These are phyloP conservation scores for Oceanodroma tethys DNA, from an alignment of 2,113 vertebrate genomes.

Conservation along the genomic window DNA sequence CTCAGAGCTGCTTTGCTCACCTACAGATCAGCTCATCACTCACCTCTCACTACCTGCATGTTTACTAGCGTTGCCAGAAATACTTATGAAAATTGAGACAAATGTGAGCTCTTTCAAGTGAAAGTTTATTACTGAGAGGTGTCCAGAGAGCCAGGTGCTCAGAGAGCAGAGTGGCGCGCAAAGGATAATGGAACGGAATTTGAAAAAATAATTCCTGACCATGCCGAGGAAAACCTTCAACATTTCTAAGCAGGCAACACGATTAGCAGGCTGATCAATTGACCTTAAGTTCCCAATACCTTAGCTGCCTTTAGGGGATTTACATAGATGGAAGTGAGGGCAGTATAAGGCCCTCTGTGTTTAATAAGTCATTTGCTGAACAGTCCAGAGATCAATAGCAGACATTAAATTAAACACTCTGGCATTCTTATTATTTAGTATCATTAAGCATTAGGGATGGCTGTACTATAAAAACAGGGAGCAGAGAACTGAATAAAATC, in stretches of 20 bases:
- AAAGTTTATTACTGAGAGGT: neutral
- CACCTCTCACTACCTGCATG: neutral
- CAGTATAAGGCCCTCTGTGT: neutral
- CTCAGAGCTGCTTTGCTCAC: neutral
- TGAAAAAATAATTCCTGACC: neutral
- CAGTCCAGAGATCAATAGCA: slow-evolving; percentile 34
- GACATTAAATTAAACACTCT: slow-evolving; percentile 53
- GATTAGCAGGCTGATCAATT: neutral
- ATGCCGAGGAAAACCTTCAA: neutral
- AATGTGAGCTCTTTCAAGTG: neutral
- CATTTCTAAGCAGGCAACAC: neutral
- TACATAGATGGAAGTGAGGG: neutral
- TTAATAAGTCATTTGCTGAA: slow-evolving; percentile 13
- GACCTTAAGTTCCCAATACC: neutral
- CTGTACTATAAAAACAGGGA: slow-evolving; percentile 47
- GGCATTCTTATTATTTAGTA: slow-evolving; percentile 65
- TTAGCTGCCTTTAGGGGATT: neutral
- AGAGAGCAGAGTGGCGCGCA: neutral
- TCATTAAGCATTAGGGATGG: slow-evolving; percentile 53
- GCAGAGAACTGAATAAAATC: slow-evolving; percentile 58
- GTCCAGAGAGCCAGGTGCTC: neutral
- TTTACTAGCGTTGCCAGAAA: neutral
- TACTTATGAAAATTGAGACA: neutral
- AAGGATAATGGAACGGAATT: neutral
- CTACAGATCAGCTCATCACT: neutral